Conservation (phyloP, 2,888 invertebrate genomes). For the Adineta ricciae region DNA sequence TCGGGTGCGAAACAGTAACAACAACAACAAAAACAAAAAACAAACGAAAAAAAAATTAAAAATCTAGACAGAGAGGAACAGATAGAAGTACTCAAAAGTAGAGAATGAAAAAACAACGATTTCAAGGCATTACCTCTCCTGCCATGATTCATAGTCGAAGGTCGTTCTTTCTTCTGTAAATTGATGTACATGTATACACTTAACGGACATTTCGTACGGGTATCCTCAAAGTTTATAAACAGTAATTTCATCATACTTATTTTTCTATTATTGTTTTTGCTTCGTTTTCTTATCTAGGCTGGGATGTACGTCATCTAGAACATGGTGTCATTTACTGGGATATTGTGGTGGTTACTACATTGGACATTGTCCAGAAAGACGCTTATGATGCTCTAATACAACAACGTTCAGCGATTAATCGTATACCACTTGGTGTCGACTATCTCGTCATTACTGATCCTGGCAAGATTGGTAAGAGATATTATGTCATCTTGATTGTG, state of each 20-base stretch:
- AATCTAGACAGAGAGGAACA: not conserved
- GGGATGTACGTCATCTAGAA: not conserved
- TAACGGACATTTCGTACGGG: not conserved
- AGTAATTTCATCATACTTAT: not conserved
- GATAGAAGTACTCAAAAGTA: not conserved
- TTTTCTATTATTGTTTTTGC: not conserved
- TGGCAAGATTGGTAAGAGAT: conserved; percentile 7
- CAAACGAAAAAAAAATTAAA: too few species aligned
- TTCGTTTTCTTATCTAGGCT: not conserved
- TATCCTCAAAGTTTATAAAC: not conserved
- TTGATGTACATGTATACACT: not conserved
- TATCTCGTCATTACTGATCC: conserved; percentile 14
- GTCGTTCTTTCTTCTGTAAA: too few species aligned
- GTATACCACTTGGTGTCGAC: conserved; percentile 13
- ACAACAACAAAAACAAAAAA: not conserved
- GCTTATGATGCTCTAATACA: conserved; percentile 3
- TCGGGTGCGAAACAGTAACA: not conserved
- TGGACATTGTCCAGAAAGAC: not conserved
- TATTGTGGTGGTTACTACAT: not conserved
- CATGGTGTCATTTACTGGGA: not conserved
- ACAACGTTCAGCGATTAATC: not conserved
- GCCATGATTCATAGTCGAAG: not conserved
- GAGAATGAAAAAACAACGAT: not conserved
- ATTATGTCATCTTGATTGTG: conserved; percentile 8
- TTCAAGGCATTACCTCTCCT: not conserved